These are phyloP conservation scores for Poeciliopsis retropinna DNA, from an alignment of 2,113 vertebrate genomes.

Conservation along the genomic window DNA sequence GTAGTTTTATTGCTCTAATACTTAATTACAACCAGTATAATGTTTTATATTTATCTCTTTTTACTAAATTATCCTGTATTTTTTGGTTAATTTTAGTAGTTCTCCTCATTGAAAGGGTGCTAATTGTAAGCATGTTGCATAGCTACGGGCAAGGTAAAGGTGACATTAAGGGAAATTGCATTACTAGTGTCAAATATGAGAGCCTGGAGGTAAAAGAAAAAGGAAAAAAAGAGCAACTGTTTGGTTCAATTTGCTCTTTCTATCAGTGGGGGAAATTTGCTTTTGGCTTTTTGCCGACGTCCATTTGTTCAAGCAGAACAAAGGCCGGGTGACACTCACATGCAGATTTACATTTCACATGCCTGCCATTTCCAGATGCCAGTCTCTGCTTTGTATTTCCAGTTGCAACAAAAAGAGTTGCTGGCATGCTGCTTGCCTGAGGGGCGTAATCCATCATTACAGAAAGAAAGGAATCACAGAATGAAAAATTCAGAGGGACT, in stretches of 20 bases:
- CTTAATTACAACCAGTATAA: background rate
- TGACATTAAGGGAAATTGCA: conserved; percentile 13
- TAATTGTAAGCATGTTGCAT: conserved; percentile 33
- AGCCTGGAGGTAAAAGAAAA: conserved; percentile 29
- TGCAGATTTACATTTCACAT: conserved; percentile 64
- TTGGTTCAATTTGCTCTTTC: conserved; percentile 55
- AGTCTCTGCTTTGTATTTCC: conserved; percentile 61
- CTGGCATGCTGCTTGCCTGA: conserved; percentile 55
- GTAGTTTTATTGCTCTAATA: background rate
- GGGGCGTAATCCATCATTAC: conserved; percentile 66
- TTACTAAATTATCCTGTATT: conserved; percentile 1
- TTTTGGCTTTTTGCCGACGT: conserved; percentile 47
- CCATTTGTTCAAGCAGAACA: conserved; percentile 65
- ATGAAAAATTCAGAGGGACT: conserved; percentile 58
- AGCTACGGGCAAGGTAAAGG: conserved; percentile 24
- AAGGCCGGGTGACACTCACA: conserved; percentile 49
- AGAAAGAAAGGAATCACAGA: conserved; percentile 48
- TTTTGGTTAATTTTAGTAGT: background rate
- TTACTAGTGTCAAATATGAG: conserved; percentile 28
- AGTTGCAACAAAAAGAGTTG: conserved; percentile 53
- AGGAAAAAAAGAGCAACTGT: conserved; percentile 22
- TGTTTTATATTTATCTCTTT: conserved; percentile 13
- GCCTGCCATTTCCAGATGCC: conserved; percentile 64
- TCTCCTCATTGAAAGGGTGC: background rate
- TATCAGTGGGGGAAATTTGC: conserved; percentile 30